These are phyloP conservation scores for Coracopsis vasa DNA, from an alignment of 2,113 vertebrate species.

Conservation along the genomic window DNA sequence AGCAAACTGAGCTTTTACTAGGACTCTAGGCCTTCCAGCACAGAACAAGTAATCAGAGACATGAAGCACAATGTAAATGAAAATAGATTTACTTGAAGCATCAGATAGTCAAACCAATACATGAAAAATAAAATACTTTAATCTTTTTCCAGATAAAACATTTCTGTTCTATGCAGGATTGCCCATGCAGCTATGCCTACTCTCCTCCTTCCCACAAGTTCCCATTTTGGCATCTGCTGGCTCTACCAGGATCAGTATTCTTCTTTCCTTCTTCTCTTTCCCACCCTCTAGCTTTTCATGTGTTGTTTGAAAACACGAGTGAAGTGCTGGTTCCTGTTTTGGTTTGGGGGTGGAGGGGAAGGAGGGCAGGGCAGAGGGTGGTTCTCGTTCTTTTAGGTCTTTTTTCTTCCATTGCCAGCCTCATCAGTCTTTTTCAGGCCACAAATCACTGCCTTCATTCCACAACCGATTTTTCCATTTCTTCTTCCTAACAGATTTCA, in stretches of 20 bases:
- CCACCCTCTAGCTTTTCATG: not conserved
- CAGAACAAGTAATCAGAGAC: not conserved
- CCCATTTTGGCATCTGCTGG: not conserved
- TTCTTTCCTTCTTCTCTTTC: not conserved
- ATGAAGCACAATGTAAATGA: not conserved
- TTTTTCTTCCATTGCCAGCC: not conserved
- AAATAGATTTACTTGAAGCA: not conserved
- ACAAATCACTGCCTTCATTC: constrained; percentile 17
- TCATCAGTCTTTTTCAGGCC: not conserved
- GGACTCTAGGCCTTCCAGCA: not conserved
- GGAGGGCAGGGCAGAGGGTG: not conserved
- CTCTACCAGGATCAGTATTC: not conserved
- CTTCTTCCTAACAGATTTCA: not conserved
- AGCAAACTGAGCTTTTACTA: not conserved
- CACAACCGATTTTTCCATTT: not conserved
- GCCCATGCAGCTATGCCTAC: not conserved
- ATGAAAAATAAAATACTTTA: not conserved
- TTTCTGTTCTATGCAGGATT: not conserved
- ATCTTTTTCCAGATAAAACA: not conserved
- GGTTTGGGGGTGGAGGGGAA: not conserved
- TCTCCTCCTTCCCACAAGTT: not conserved
- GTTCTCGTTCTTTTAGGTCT: not conserved
- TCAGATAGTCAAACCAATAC: not conserved
- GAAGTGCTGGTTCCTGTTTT: not conserved
- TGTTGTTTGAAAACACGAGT: not conserved